Base-by-base conservation (phyloP, 1,140 invertebrate genomes). In the Leucophenga varia region DNA sequence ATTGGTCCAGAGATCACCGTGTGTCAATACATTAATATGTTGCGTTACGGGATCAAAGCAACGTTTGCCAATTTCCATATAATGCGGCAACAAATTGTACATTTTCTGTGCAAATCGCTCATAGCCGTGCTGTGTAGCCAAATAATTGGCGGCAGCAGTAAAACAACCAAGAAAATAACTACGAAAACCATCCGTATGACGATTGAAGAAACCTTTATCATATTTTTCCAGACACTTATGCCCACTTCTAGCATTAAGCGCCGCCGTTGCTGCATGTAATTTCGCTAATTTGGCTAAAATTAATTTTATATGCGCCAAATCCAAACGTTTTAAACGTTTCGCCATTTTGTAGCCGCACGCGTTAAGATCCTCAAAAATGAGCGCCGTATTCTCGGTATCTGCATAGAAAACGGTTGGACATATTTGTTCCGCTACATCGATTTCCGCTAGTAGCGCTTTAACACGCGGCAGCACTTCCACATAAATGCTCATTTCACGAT, bases 1-100 rank as follows among this genome's bases (percentile, higher is more conserved):
- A 55, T 84, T 85, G 0, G 80, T 71, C 83, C 84, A 86, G n/a
- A 77, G 72, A 59, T 86, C 84, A 16, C 84, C 84, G 45, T 86
- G 85, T 50, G 79, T 81, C 16, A 86, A 67, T 2, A 84, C 81
- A 50, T 79, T 78, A 35, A 84, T 80, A 41, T 80, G 77, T n/a
- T 78, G 65, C 2, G 68, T 46, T 12, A 78, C 48, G 2, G 54
- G 47, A 25, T 59, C 57, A 43, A 71, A 69, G 10, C 52, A 51
- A 10, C 40, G 41, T 38, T 55, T 38, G n/a, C 59, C 64, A 25
- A 60, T 37, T 21, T 54, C 47, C 55, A 65, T 55, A 38, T 64
- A 57, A 18, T 57, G 41, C 0, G 53, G 38, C 2, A 21, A 40
- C 5, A 71, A 38, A 13, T 49, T 16, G 6, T 38, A 12, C 12